A percentile compares a stretch with the other conserved stretches of the same genome.
Conservation (phyloP, 2,113 vertebrate genomes). For the Pangasianodon gigas region DNA sequence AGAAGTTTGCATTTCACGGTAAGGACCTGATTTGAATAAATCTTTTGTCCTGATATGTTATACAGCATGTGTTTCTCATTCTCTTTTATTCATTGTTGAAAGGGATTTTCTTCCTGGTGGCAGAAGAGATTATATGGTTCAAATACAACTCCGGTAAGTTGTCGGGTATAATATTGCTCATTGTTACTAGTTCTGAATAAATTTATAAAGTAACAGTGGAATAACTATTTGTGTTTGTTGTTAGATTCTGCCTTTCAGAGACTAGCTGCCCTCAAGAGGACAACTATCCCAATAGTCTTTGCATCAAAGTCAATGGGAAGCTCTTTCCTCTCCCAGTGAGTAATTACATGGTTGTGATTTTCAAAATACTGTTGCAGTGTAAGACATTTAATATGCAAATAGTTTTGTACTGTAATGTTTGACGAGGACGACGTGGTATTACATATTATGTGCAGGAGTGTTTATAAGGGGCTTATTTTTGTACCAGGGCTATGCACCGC, state of each 20-base stretch:
- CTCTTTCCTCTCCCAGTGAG: conserved; percentile 93
- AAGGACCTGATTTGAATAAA: conserved; percentile 49
- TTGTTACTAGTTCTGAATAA: background rate
- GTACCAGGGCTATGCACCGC: conserved; percentile 86
- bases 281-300: conserved; percentile 92
- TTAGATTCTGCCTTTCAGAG: conserved; percentile 93
- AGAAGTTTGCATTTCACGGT: conserved; percentile 98
- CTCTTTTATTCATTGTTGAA: conserved; percentile 52
- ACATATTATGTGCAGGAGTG: background rate
- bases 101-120: conserved; percentile 95
- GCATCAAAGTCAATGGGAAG: conserved; percentile 98
- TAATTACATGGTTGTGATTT: conserved; percentile 31
- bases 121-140: conserved; percentile 93
- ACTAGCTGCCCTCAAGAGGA: conserved; percentile 97
- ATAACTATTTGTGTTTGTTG: conserved; percentile 32
- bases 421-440: background rate
- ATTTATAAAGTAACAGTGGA: background rate
- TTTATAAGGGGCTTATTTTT: background rate
- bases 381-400: background rate
- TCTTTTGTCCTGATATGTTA: background rate
- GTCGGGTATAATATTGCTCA: background rate
- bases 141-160: conserved; percentile 90
- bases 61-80: background rate
- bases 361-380: background rate
- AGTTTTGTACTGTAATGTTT: background rate